phyloP scores from a whole-genome alignment of 2,113 vertebrate genomes.

The Dinomys branickii region DNA sequence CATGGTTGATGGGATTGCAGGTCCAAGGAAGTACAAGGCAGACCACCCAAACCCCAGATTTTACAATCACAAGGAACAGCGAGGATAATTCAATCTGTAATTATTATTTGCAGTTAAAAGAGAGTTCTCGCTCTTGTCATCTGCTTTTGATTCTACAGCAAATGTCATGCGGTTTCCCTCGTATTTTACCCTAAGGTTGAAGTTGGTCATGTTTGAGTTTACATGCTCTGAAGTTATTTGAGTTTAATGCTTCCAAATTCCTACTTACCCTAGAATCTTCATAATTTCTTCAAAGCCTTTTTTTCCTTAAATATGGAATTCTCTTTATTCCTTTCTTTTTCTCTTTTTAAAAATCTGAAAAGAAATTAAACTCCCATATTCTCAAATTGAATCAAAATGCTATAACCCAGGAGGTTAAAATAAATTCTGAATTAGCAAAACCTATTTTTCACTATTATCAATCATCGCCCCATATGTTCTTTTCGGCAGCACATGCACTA shows the following conservation, averaged over 20 bases:
- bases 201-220: neutral
- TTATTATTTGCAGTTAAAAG: conserved; percentile 7
- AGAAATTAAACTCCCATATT: conserved; percentile 56
- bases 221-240: conserved; percentile 47
- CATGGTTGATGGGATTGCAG: neutral
- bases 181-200: neutral
- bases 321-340: conserved; percentile 13
- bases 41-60: neutral
- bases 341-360: neutral
- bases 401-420: conserved; percentile 27
- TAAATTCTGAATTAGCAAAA: conserved; percentile 31
- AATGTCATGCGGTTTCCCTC: neutral
- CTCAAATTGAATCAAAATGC: conserved; percentile 56
- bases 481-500: neutral
- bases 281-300: conserved; percentile 36
- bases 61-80: neutral
- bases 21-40: neutral
- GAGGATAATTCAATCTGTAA: conserved; percentile 21
- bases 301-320: conserved; percentile 21
- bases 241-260: conserved; percentile 27
- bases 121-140: neutral
- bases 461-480: neutral
- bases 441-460: conserved; percentile 34
- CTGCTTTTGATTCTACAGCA: neutral
- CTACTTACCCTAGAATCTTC: conserved; percentile 18